Conservation (phyloP, 2,113 vertebrate genomes). For the Erythrolamprus reginae region DNA sequence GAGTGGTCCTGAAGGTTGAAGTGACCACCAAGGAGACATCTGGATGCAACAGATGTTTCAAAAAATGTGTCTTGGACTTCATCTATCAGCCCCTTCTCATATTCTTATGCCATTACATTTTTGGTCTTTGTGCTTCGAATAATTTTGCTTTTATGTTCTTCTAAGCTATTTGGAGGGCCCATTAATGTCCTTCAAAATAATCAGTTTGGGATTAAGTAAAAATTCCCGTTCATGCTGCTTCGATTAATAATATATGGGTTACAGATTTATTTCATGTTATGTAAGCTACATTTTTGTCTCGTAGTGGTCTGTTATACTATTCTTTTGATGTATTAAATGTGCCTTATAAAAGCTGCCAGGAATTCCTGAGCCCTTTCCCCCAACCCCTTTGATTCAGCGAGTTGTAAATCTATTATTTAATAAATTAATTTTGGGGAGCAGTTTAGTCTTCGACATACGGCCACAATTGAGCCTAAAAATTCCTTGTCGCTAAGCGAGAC, state of each 20-base stretch:
- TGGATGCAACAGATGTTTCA: not conserved
- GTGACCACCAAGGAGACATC: not conserved
- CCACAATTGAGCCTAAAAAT: not conserved
- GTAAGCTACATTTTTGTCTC: not conserved
- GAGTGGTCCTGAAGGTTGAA: not conserved
- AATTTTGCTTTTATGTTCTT: not conserved
- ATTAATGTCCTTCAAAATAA: not conserved
- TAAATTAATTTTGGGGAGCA: not conserved
- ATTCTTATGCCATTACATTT: not conserved
- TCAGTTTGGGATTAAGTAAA: not conserved
- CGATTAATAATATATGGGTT: not conserved
- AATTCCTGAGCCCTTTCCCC: not conserved
- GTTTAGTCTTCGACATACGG: rapidly evolving
- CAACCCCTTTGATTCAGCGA: not conserved
- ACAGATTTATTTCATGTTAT: not conserved
- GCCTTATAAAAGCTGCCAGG: not conserved
- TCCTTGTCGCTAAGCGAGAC: not conserved
- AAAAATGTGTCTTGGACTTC: not conserved
- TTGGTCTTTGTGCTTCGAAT: not conserved
- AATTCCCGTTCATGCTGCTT: not conserved
- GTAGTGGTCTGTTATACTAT: not conserved
- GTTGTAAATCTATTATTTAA: not conserved
- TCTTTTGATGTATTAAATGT: not conserved
- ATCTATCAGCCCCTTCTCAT: not conserved
- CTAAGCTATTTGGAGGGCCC: not conserved